phyloP scores from a whole-genome alignment of 2,888 invertebrate genomes.

The Lasioglossum lativentre region DNA sequence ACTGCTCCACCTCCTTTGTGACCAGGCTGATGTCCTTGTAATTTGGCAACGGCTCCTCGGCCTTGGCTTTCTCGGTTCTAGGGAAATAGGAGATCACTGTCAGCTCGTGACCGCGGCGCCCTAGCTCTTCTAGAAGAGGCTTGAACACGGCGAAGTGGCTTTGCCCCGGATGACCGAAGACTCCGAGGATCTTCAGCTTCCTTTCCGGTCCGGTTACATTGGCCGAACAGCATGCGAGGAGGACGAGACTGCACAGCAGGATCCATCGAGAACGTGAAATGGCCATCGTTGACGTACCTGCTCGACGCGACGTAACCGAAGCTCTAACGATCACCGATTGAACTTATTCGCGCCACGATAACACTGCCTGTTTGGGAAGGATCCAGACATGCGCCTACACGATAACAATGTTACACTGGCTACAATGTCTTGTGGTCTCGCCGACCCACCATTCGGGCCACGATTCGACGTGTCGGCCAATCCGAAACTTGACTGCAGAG shows the following conservation, averaged over 20 bases:
- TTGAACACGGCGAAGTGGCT: conserved; percentile 90
- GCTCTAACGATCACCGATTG: too few relatives aligned
- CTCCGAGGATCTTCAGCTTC: conserved; percentile 86
- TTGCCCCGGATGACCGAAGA: conserved; percentile 89
- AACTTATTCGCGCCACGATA: too few relatives aligned
- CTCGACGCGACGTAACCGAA: background rate
- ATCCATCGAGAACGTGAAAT: background rate
- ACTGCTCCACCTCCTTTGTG: conserved; percentile 76
- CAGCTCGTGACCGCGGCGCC: conserved; percentile 88
- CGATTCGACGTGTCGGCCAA: too few relatives aligned
- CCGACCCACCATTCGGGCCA: too few relatives aligned
- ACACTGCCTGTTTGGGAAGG: too few relatives aligned
- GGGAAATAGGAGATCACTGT: conserved; percentile 89
- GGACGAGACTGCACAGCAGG: background rate
- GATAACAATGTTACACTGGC: too few relatives aligned
- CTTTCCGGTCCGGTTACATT: background rate
- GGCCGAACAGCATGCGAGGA: background rate
- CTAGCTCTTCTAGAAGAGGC: conserved; percentile 87
- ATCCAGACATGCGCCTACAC: too few relatives aligned
- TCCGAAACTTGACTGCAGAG: too few relatives aligned
- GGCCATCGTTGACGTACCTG: background rate
- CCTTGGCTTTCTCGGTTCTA: conserved; percentile 63
- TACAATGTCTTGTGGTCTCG: too few relatives aligned
- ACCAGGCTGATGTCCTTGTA: conserved; percentile 87
- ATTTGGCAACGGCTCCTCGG: conserved; percentile 84